These are phyloP conservation scores for Pseudorhombus dupliciocellatus DNA, from an alignment of 2,113 vertebrate species.

Conservation along the genomic window DNA sequence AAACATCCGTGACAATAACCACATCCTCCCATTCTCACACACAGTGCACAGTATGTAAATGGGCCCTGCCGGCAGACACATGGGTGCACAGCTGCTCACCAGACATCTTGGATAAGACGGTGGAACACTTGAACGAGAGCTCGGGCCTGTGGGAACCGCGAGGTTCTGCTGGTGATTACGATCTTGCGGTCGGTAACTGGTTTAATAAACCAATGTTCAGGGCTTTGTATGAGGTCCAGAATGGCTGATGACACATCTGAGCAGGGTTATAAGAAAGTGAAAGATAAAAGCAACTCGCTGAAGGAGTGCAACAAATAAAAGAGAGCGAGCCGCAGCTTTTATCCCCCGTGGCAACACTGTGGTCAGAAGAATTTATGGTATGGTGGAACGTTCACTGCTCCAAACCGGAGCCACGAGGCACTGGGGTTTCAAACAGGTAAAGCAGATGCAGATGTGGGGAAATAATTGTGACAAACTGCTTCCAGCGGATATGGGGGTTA, in stretches of 20 bases:
- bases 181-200: constrained; percentile 27
- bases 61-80: constrained; percentile 28
- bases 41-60: constrained; percentile 18
- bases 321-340: constrained; percentile 25
- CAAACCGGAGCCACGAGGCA: constrained; percentile 46
- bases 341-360: constrained; percentile 40
- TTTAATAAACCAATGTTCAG: constrained; percentile 11
- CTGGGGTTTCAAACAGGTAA: constrained; percentile 37
- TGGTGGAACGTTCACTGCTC: constrained; percentile 21
- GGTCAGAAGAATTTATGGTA: constrained; percentile 49
- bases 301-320: not conserved
- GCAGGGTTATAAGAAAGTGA: not conserved
- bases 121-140: constrained; percentile 18
- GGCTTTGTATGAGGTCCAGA: constrained; percentile 7
- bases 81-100: constrained; percentile 57
- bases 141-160: constrained; percentile 35
- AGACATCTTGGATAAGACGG: constrained; percentile 34
- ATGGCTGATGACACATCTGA: constrained; percentile 17
- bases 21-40: constrained; percentile 21
- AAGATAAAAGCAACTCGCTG: constrained; percentile 20
- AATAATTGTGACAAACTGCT: constrained; percentile 39
- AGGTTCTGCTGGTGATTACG: constrained; percentile 26
- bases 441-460: constrained; percentile 59
- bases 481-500: constrained; percentile 30
- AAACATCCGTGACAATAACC: constrained; percentile 22